Percentiles rank a stretch among this genome's conserved stretches.
These are phyloP conservation scores for Linnaemya tessellans DNA, from an alignment of 2,888 invertebrate genomes.

Conservation along the genomic window DNA sequence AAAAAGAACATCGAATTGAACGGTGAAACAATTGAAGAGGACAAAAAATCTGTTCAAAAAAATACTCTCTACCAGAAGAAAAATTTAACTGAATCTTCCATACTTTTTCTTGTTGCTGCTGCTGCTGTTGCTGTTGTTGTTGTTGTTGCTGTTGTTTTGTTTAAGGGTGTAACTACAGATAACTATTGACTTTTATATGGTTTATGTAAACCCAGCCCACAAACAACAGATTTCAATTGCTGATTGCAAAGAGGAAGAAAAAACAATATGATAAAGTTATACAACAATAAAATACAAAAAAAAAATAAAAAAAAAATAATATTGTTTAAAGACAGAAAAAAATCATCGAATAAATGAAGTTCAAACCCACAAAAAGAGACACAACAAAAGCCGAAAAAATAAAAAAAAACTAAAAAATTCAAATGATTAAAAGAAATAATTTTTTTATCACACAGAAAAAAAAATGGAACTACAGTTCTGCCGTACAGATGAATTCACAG, in stretches of 20 bases:
- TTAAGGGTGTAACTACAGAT: conserved; percentile 66
- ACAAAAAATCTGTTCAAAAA: conserved; percentile 21
- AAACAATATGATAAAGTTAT: conserved; percentile 33
- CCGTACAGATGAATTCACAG: not conserved
- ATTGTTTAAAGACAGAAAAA: conserved; percentile 34
- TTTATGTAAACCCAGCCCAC: conserved; percentile 70
- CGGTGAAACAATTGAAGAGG: conserved; percentile 42
- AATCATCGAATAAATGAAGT: conserved; percentile 32
- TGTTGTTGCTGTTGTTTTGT: not conserved
- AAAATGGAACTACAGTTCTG: not conserved
- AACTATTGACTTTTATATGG: conserved; percentile 63
- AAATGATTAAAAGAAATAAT: not conserved
- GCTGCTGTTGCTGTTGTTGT: no score
- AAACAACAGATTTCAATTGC: conserved; percentile 66
- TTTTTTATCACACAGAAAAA: not conserved
- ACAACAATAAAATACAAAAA: conserved; percentile 46
- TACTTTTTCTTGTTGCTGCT: not conserved
- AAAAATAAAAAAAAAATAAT: conserved; percentile 37
- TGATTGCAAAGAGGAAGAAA: conserved; percentile 59
- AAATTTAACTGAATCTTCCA: conserved; percentile 37
- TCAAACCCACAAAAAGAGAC: conserved; percentile 56
- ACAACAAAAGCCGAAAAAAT: not conserved
- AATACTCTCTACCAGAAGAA: not conserved
- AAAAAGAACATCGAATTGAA: conserved; percentile 7
- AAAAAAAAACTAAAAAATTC: not conserved